Conservation (phyloP, 2,113 vertebrate genomes). For the Genyomyrus donnyi region DNA sequence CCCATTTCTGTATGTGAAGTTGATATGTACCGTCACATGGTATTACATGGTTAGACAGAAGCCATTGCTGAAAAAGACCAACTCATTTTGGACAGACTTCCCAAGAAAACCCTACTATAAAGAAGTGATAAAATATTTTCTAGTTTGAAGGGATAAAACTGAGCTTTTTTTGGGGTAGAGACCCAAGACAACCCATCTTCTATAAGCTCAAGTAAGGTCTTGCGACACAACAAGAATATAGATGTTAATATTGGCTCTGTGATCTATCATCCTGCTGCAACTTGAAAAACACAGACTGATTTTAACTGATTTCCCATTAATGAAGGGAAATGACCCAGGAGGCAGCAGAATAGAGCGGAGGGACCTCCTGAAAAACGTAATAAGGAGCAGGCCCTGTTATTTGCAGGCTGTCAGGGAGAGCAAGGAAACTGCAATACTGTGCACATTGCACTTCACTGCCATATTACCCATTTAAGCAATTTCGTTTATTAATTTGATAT, state of each 20-base stretch:
- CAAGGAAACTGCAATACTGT: not conserved
- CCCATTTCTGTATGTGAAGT: not conserved
- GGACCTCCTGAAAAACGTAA: not conserved
- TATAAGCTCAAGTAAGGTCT: not conserved
- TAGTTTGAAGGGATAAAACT: not conserved
- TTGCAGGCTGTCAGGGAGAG: not conserved
- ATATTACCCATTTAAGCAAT: not conserved
- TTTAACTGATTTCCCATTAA: not conserved
- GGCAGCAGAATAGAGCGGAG: not conserved
- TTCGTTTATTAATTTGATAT: not conserved
- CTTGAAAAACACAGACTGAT: not conserved
- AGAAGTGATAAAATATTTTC: not conserved
- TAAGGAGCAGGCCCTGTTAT: not conserved
- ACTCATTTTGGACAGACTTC: not conserved
- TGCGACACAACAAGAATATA: not conserved
- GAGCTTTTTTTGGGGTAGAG: not conserved
- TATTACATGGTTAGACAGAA: not conserved
- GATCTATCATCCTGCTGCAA: not conserved
- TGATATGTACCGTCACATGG: not conserved
- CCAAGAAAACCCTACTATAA: not conserved
- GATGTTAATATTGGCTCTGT: not conserved
- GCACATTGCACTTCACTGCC: not conserved
- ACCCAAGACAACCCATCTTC: not conserved
- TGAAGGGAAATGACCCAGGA: not conserved
- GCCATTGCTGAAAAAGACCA: not conserved